Conservation (phyloP, 2,113 vertebrate genomes). For the Jaculus jaculus region DNA sequence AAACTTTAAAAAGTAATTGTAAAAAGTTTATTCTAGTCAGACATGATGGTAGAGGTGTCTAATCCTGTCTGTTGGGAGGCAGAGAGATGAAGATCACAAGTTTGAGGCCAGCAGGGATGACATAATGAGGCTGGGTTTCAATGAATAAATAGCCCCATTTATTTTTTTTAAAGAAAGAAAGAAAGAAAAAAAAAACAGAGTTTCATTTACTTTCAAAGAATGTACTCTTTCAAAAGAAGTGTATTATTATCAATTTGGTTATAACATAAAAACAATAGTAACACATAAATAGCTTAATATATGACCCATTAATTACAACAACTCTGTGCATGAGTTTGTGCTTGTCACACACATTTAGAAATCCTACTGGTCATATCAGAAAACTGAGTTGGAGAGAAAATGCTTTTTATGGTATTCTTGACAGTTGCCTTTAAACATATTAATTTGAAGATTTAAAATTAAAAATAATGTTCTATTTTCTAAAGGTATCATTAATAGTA, state of each 20-base stretch:
- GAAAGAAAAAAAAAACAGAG: background rate
- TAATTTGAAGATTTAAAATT: background rate
- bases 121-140: background rate
- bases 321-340: background rate
- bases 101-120: too few species aligned
- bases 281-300: background rate
- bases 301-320: background rate
- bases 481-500: background rate
- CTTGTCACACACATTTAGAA: slow-evolving; percentile 10
- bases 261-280: background rate
- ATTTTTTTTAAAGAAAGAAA: too few species aligned
- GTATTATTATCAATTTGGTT: background rate
- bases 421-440: background rate
- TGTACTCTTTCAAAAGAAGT: background rate
- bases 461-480: background rate
- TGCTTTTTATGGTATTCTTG: background rate
- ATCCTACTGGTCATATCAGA: background rate
- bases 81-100: too few species aligned
- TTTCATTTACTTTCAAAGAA: background rate
- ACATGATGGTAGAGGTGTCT: too few species aligned
- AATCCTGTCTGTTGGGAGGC: too few species aligned
- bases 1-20: too few species aligned
- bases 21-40: too few species aligned
- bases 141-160: background rate
- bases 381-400: background rate